Conservation (phyloP, 1,140 invertebrate species). For the Neelides sp. region DNA sequence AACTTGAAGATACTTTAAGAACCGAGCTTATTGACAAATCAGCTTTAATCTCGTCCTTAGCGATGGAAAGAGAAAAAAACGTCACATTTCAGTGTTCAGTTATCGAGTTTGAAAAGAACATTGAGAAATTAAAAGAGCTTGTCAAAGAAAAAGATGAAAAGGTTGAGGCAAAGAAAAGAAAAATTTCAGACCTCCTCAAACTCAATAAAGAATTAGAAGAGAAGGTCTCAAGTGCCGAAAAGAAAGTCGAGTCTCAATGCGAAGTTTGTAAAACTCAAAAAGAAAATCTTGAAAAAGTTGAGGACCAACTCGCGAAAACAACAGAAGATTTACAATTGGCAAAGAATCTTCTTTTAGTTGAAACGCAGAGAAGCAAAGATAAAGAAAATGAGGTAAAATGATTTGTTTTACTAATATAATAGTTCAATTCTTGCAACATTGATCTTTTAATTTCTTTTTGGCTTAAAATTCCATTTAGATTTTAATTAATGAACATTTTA, state of each 20-base stretch:
- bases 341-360: slow-evolving; percentile 9
- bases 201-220: too few species aligned
- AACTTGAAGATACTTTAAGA: slow-evolving; percentile 13
- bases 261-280: too few species aligned
- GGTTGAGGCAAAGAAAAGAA: slow-evolving; percentile 1
- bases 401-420: too few species aligned
- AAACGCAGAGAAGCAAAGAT: slow-evolving; percentile 15
- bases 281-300: too few species aligned
- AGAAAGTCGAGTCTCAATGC: too few species aligned
- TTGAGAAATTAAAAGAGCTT: neutral
- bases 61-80: slow-evolving; percentile 6
- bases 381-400: slow-evolving; percentile 14
- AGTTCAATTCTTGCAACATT: too few species aligned
- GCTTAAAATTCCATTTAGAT: neutral
- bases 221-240: too few species aligned
- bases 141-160: slow-evolving; percentile 1
- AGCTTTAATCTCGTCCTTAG: slow-evolving; percentile 9
- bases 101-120: neutral
- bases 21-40: slow-evolving; percentile 15
- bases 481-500: neutral
- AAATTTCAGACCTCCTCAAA: too few species aligned
- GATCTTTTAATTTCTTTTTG: neutral
- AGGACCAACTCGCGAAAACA: too few species aligned
- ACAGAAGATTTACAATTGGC: slow-evolving; percentile 16
- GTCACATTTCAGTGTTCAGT: neutral